These are phyloP conservation scores for Aurelia sp. DNA, from an alignment of 30 jellyfish, hydroid and myxozoan species.

Conservation along the genomic window DNA sequence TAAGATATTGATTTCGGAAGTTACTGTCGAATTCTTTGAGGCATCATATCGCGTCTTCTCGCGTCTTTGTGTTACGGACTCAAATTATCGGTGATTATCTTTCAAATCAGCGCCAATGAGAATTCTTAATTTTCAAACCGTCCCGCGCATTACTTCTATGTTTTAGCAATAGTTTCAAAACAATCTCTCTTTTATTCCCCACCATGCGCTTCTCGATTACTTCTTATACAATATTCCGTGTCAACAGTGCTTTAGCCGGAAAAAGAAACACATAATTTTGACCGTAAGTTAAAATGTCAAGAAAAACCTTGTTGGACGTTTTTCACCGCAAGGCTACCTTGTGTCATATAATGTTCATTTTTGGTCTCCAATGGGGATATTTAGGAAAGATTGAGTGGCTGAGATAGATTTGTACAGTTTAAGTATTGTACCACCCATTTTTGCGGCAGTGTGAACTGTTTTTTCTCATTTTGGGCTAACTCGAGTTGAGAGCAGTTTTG, in stretches of 20 bases:
- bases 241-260: neutral
- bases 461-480: too few relatives aligned
- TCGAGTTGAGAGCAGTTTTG: too few relatives aligned
- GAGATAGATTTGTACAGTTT: too few relatives aligned
- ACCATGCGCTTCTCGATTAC: conserved; percentile 13
- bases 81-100: conserved; percentile 46
- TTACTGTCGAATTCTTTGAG: conserved; percentile 38
- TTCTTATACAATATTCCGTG: neutral
- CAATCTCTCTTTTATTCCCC: conserved; percentile 3
- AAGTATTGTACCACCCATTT: too few relatives aligned
- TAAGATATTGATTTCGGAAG: conserved; percentile 37
- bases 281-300: too few relatives aligned
- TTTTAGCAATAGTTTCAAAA: conserved; percentile 15
- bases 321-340: too few relatives aligned
- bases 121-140: conserved; percentile 19
- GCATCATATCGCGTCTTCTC: neutral
- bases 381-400: too few relatives aligned
- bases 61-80: conserved; percentile 39
- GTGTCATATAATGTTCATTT: too few relatives aligned
- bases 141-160: conserved; percentile 32
- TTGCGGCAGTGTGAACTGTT: too few relatives aligned
- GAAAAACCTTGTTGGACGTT: too few relatives aligned
- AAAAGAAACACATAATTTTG: too few relatives aligned
- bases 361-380: too few relatives aligned
- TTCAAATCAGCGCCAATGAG: conserved; percentile 30